A percentile compares a stretch with the other conserved stretches of the same genome.
These are phyloP conservation scores for Phortica okadai DNA, from an alignment of 2,888 invertebrate genomes.

Conservation along the genomic window DNA sequence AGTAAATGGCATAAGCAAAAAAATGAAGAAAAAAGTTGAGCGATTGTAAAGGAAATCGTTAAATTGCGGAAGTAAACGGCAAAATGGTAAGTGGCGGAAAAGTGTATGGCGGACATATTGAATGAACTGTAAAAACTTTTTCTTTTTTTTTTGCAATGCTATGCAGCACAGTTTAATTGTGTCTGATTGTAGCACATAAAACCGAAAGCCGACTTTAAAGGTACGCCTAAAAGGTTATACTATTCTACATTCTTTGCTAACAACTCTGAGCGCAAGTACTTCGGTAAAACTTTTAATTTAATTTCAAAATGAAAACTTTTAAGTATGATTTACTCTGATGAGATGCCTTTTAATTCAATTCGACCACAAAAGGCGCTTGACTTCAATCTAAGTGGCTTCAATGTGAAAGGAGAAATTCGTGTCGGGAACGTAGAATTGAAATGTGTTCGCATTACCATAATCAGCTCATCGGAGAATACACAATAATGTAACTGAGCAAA, in stretches of 20 bases:
- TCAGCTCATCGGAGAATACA: conserved; percentile 50
- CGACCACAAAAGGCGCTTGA: conserved; percentile 53
- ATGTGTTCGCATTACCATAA: conserved; percentile 59
- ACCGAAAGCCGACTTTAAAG: conserved; percentile 37
- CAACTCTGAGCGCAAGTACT: background rate
- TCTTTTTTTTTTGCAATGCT: background rate
- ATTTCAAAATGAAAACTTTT: conserved; percentile 50
- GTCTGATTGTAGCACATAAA: conserved; percentile 55
- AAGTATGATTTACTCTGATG: conserved; percentile 37
- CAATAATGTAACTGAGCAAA: background rate
- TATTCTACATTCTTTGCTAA: background rate
- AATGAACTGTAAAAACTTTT: conserved; percentile 34
- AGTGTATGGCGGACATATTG: conserved; percentile 34
- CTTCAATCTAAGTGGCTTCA: conserved; percentile 41
- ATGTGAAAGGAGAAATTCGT: conserved; percentile 34
- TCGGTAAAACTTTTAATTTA: conserved; percentile 63
- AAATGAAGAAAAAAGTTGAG: background rate
- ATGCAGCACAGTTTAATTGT: conserved; percentile 7
- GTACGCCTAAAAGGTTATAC: background rate
- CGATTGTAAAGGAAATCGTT: no score
- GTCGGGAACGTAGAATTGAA: background rate
- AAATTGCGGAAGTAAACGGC: background rate
- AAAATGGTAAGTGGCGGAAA: background rate
- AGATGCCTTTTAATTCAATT: conserved; percentile 60
- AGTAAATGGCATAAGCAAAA: background rate